Conservation (phyloP, 2,888 invertebrate species). For the Drosophila trichaetosa region DNA sequence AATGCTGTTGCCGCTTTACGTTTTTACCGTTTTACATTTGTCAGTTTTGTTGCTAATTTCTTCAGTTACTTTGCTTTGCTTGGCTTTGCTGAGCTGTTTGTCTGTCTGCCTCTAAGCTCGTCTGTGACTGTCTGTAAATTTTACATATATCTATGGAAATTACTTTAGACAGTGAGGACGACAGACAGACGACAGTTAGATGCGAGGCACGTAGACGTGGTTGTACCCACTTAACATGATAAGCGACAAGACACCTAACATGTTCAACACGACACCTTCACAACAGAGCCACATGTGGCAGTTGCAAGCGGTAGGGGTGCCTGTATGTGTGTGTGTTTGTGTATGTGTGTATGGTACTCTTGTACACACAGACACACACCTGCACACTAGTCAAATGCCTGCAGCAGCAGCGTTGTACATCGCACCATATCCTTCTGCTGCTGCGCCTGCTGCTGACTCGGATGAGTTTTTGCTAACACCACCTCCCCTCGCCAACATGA, state of each 20-base stretch:
- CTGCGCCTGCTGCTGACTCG: constrained; percentile 61
- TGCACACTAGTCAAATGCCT: constrained; percentile 31
- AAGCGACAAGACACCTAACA: constrained; percentile 81
- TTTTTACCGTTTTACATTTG: constrained; percentile 45
- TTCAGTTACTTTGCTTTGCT: constrained; percentile 27
- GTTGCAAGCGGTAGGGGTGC: constrained; percentile 8
- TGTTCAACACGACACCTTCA: constrained; percentile 80
- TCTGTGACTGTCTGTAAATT: constrained; percentile 50
- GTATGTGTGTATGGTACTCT: not conserved
- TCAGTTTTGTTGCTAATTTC: constrained; percentile 14
- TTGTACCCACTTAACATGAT: constrained; percentile 78
- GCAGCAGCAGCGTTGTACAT: constrained; percentile 31
- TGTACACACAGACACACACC: constrained; percentile 1
- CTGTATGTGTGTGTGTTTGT: not conserved
- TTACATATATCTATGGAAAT: constrained; percentile 79
- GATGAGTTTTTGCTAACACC: constrained; percentile 19
- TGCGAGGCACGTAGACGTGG: constrained; percentile 74
- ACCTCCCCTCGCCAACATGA: not conserved
- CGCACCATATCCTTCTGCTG: constrained; percentile 22
- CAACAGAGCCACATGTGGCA: constrained; percentile 63
- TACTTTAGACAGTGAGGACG: constrained; percentile 70
- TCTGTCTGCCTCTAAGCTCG: constrained; percentile 22
- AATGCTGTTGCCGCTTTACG: constrained; percentile 69
- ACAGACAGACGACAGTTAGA: constrained; percentile 25
- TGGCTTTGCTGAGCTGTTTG: constrained; percentile 12